Evolutionary conservation across 92 coral and sea anemone species (phyloP), one percentile per base, ranked within the genome.

Genomic region (Epizoanthus stellaris): DNA sequence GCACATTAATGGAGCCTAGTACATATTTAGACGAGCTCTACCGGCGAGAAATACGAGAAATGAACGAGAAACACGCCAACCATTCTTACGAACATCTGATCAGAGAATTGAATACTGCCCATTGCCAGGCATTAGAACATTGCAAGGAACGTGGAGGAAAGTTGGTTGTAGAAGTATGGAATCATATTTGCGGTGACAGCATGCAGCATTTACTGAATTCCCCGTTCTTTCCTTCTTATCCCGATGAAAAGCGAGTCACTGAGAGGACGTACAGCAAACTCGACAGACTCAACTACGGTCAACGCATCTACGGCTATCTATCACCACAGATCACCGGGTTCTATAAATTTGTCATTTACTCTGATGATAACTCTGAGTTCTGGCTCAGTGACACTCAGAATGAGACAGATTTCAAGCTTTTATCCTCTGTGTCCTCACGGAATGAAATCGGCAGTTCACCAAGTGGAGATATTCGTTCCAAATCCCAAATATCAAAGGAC

Each of bases 291-390:
- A 87, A 89, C 79, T 77, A 86, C 25, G 98, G 92, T 39, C 90
- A 82, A 82, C 80, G 98, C 19, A 67, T 92, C 15, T 70, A 73
- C 21, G 98, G 98, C 1, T 92, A 72, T 69, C 43, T 94, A 45
- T 83, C 75, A 3, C 95, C 93, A 4, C 81, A 88, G 4, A 91
- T 85, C 45, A 89, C 95, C 36, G 98, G 98, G 9, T 89, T 86
- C 21, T 94, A 92, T 83, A 87, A 82, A 80, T 91, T 94, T 85
- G 87, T 81, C 47, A 69, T 94, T 61, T 89, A 69, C 66, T 94
- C 98, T 3, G 92, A 76, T 76, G 98, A 87, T 20, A 82, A 80
- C 5, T 92, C 98, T 4, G 98, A 92, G 91, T 86, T 94, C 20
- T 94, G 98, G 98, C 61, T 94, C 39, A 84, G 90, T 47, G 63